phyloP scores from a whole-genome alignment of 2,888 invertebrate genomes.

The Parthenolecanium corni region DNA sequence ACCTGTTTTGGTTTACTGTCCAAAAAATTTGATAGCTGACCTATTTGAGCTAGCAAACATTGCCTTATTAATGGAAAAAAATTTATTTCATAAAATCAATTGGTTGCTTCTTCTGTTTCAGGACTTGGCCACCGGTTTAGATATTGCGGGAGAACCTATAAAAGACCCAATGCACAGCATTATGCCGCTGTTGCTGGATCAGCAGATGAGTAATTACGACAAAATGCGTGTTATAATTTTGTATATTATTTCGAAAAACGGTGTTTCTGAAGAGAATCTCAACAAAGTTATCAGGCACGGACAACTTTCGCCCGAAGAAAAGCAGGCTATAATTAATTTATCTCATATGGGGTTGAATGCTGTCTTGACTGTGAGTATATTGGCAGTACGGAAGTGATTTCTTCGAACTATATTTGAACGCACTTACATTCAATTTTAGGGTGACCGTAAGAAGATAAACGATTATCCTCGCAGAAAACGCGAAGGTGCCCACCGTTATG shows the following conservation, averaged over 20 bases:
- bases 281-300: constrained; percentile 96
- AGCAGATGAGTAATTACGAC: constrained; percentile 70
- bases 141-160: constrained; percentile 96
- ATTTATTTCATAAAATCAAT: too few species aligned
- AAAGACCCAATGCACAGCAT: constrained; percentile 99
- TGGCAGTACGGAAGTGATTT: too few species aligned
- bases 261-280: constrained; percentile 95
- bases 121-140: constrained; percentile 98
- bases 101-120: constrained; percentile 41
- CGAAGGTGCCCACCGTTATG: constrained; percentile 94
- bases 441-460: constrained; percentile 74
- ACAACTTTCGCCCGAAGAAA: constrained; percentile 70
- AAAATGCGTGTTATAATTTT: constrained; percentile 96
- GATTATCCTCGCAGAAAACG: constrained; percentile 85
- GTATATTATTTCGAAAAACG: constrained; percentile 96
- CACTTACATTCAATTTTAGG: constrained; percentile 42
- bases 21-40: too few species aligned
- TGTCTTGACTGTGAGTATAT: constrained; percentile 71
- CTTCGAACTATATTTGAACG: too few species aligned
- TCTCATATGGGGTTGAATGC: constrained; percentile 89
- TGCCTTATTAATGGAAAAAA: too few species aligned
- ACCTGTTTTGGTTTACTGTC: too few species aligned
- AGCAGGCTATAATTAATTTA: constrained; percentile 90
- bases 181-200: constrained; percentile 90
- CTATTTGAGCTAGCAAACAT: too few species aligned